Evolutionary conservation across 2,888 invertebrate species (phyloP).

Genomic region (Chrysolina haemoptera): DNA sequence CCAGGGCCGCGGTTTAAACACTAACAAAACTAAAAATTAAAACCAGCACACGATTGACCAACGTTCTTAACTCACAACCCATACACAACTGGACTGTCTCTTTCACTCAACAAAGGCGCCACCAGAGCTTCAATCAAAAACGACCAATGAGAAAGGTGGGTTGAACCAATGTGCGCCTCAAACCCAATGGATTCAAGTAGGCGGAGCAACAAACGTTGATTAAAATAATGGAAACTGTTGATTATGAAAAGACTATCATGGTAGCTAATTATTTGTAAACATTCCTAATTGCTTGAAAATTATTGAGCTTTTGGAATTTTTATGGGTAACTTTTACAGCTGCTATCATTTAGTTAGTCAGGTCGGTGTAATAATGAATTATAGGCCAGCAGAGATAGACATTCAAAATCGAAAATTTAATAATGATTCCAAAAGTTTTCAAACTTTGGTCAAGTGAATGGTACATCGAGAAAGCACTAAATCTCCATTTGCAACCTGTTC

Average conservation of each 20-base stretch:
- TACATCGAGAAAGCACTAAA: no score
- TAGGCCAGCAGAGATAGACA: no score
- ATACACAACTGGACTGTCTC: constrained; percentile 65
- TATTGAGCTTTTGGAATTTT: constrained; percentile 53
- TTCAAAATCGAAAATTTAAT: no score
- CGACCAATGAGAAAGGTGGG: constrained; percentile 60
- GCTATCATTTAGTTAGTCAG: constrained; percentile 28
- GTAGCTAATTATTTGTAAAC: constrained; percentile 68
- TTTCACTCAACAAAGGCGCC: constrained; percentile 57
- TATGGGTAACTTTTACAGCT: constrained; percentile 49
- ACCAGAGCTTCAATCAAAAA: constrained; percentile 55
- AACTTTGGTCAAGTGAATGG: no score
- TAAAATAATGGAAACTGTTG: constrained; percentile 69
- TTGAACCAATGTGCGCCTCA: constrained; percentile 43
- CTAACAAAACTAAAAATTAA: constrained; percentile 28
- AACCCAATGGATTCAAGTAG: constrained; percentile 60
- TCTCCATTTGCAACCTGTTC: no score
- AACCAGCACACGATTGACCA: constrained; percentile 33
- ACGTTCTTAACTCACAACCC: constrained; percentile 63
- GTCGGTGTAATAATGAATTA: constrained; percentile 34
- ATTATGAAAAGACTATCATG: constrained; percentile 68
- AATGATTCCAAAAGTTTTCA: no score
- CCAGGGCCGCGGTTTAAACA: constrained; percentile 63
- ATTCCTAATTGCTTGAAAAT: constrained; percentile 62
- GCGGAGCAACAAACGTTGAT: constrained; percentile 60